Base-by-base conservation (phyloP, 2,888 invertebrate genomes). In the Pedicia rivosa region DNA sequence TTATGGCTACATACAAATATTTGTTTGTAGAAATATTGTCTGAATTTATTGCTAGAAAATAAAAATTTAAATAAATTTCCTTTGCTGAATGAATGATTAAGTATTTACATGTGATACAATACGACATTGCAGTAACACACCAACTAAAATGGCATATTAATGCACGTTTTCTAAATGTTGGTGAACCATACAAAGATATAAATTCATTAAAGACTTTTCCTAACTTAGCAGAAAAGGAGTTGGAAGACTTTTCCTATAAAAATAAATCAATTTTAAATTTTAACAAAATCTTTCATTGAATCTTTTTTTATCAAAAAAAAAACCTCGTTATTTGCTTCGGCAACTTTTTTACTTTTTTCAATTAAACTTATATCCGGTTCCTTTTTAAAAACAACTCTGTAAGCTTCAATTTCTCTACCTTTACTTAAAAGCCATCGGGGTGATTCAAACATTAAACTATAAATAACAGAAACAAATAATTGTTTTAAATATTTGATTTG, bases 341-440 rank as follows among this genome's bases (percentile, higher is more conserved):
- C 7, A 27, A 14, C 7, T n/a, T n/a, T n/a, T n/a, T n/a, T n/a
- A n/a, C n/a, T n/a, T n/a, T n/a, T n/a, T n/a, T n/a, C n/a, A n/a
- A 8, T 24, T 33, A 14, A 16, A n/a, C n/a, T n/a, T n/a, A n/a
- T n/a, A n/a, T n/a, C n/a, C n/a, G n/a, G n/a, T 12, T 52, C 51
- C 39, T 55, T 52, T 19, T 53, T 57, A 42, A 60, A 61, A 7
- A 39, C 14, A 9, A 35, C 14, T 13, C 25, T 25, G 3, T 49
- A 50, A 3, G 61, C 62, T 14, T 56, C 52, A 1, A 48, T 42
- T 4, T 49, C 44, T 13, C 55, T 50, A 14, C 53, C 54, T 36
- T 55, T 53, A 2, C 56, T 48, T 30, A 51, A 43, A 26, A 47
- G 43, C 63, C 63, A 63, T 39, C 61, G 46, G 3, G 62, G 60